A percentile compares a stretch with the other conserved stretches of the same genome.
Evolutionary conservation across 1,140 invertebrate species (phyloP).

Genomic region (Bombus fervidus): DNA sequence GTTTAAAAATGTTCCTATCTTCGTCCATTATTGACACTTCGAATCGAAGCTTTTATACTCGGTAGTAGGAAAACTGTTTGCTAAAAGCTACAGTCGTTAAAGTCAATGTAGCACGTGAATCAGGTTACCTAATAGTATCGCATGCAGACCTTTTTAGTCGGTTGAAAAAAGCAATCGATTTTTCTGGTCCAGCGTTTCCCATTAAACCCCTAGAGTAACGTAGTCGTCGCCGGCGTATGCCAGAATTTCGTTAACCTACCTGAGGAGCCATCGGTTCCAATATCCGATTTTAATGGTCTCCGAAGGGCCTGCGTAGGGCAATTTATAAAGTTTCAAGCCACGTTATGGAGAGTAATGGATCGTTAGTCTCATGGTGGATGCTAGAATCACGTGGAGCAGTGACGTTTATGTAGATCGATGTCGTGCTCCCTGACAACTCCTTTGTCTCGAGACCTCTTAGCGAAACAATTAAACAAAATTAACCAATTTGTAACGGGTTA

Average conservation of each 20-base stretch:
- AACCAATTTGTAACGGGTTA: too few relatives aligned
- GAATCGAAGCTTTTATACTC: background rate
- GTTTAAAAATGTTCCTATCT: background rate
- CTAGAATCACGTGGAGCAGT: conserved; percentile 9
- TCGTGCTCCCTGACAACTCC: background rate
- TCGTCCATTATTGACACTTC: background rate
- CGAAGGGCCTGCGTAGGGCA: conserved; percentile 36
- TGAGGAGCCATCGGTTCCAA: conserved; percentile 42
- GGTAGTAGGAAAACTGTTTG: background rate
- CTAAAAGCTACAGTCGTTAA: background rate
- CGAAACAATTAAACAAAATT: background rate
- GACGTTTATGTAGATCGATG: conserved; percentile 12
- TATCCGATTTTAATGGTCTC: conserved; percentile 46
- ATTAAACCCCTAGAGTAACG: conserved; percentile 16
- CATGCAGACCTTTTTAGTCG: background rate
- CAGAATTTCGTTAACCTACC: conserved; percentile 43
- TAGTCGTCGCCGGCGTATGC: background rate
- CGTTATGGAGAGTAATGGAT: conserved; percentile 39
- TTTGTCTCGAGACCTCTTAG: background rate
- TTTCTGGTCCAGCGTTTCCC: conserved; percentile 6
- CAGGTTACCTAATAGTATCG: background rate
- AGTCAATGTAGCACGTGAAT: background rate
- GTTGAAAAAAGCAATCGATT: conserved; percentile 10
- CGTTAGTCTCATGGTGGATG: conserved; percentile 29
- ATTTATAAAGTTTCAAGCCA: conserved; percentile 47